Evolutionary conservation across 2,113 vertebrate genomes (phyloP).

Genomic region (Pollimyrus isidori): DNA sequence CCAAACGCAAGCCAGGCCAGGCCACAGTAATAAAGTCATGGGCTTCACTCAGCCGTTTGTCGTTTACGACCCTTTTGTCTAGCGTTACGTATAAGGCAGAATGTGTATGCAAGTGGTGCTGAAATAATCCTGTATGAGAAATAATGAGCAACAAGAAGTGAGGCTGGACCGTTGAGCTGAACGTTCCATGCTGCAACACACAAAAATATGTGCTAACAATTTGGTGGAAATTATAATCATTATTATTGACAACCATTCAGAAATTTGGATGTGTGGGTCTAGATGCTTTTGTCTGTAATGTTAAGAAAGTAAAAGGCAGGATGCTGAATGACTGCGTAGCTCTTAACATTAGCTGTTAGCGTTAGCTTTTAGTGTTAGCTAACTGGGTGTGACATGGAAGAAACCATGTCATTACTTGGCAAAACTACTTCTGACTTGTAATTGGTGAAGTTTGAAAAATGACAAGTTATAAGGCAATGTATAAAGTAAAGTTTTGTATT

Average conservation of each 20-base stretch:
- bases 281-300: not conserved
- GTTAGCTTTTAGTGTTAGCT: not conserved
- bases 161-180: not conserved
- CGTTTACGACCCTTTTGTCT: not conserved
- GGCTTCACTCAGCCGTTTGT: not conserved
- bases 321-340: not conserved
- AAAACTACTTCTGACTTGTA: not conserved
- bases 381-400: not conserved
- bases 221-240: not conserved
- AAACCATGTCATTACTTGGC: not conserved
- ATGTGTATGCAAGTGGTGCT: not conserved
- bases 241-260: not conserved
- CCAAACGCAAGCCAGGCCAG: not conserved
- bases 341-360: not conserved
- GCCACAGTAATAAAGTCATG: not conserved
- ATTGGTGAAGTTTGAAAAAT: not conserved
- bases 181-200: not conserved
- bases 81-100: not conserved
- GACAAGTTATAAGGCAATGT: not conserved
- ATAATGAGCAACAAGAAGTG: not conserved
- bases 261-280: not conserved
- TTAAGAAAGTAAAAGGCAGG: not conserved
- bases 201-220: not conserved
- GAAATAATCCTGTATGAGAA: not conserved
- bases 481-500: not conserved